These are phyloP conservation scores for Myotis vivesi DNA, from an alignment of 2,797 vertebrate genomes.

Conservation along the genomic window DNA sequence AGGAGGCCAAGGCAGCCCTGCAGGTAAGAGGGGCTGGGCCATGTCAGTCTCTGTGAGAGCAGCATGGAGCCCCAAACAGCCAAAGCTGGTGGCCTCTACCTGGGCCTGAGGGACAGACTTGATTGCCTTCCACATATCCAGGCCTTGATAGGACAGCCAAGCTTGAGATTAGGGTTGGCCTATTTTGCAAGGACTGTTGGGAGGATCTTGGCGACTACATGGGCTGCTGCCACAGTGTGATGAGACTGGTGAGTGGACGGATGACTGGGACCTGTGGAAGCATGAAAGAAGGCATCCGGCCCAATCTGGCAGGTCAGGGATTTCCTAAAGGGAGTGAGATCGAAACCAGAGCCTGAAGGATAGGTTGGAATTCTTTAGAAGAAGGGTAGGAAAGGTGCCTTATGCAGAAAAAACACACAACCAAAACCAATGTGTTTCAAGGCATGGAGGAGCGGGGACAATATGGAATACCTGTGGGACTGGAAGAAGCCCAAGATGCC, in stretches of 20 bases:
- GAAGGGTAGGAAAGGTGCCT: background rate
- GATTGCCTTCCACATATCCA: background rate
- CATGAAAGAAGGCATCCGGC: background rate
- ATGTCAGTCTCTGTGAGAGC: background rate
- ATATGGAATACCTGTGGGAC: background rate
- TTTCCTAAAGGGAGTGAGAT: background rate
- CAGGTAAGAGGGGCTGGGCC: conserved; percentile 81
- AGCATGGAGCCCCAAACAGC: background rate
- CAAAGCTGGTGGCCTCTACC: background rate
- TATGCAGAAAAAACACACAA: background rate
- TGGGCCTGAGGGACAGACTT: background rate
- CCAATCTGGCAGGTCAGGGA: background rate
- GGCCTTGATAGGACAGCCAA: background rate
- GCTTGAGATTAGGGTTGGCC: background rate
- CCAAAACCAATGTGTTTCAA: background rate
- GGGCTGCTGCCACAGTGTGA: background rate
- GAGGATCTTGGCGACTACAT: background rate
- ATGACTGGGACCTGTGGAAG: background rate
- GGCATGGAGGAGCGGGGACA: background rate
- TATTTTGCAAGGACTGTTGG: background rate
- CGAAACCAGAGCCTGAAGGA: background rate
- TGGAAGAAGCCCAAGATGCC: background rate
- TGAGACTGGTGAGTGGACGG: too few species aligned
- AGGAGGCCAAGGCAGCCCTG: conserved; percentile 79
- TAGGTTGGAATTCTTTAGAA: background rate